Base-by-base conservation (phyloP, 2,797 vertebrate genomes). In the Pseudomugil tenellus region DNA sequence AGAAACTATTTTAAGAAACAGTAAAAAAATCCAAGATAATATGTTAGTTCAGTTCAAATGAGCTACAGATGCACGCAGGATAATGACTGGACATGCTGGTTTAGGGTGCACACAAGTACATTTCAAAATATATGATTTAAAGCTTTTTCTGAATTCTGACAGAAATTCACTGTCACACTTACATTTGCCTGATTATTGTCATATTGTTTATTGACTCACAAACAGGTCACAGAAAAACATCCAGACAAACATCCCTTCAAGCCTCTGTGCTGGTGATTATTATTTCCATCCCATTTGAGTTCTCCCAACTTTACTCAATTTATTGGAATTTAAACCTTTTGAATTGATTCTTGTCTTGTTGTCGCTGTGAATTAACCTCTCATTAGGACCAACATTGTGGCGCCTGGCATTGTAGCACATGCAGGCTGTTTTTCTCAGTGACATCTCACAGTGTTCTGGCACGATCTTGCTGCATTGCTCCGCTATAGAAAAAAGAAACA, bases 341-440 rank as follows among this genome's bases (percentile, higher is more conserved):
- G 90, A 88, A 76, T 31, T 35, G 0, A 54, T 88, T 91, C 93
- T 91, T 84, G 91, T 89, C 92, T 89, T 84, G 83, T 92, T 94
- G 88, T 89, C 77, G 63, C 82, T 80, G 81, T 17, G 74, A 87
- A 83, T 82, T 80, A 86, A 87, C 81, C 90, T 84, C 84, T 87
- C 83, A 87, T 93, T 88, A 92, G 74, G 83, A 83, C 68, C 69
- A 76, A 85, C 87, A 89, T 92, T 91, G 91, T 76, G 68, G 70
- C 26, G 72, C 73, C 72, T 84, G 89, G 82, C 67, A 43, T 70
- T 78, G 70, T 67, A 70, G 75, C 67, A 29, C 60, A 84, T 37
- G 63, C 82, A 89, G 83, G 87, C 88, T 85, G 76, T 89, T 89
- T 86, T 70, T 81, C 57, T 83, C 79, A 82, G 58, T 79, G 78